These are phyloP conservation scores for Dicrostonyx torquatus DNA, from an alignment of 2,797 vertebrate genomes.

Conservation along the genomic window DNA sequence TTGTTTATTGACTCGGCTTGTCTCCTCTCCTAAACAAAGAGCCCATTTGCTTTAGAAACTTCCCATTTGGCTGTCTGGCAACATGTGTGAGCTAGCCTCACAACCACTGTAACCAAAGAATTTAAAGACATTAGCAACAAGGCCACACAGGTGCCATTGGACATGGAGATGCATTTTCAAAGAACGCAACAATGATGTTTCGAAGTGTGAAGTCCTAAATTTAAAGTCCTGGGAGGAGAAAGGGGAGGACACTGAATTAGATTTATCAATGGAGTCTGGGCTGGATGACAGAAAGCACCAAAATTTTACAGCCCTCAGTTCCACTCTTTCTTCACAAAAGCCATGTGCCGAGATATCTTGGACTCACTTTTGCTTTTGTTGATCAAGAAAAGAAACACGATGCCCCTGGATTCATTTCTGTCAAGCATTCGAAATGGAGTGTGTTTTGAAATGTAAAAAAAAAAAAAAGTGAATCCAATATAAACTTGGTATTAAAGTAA, in stretches of 20 bases:
- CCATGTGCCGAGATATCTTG: background rate
- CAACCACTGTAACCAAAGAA: conserved; percentile 38
- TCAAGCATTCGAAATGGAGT: conserved; percentile 15
- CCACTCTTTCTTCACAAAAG: conserved; percentile 39
- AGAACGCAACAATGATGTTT: background rate
- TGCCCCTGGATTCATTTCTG: conserved; percentile 14
- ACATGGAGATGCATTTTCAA: conserved; percentile 25
- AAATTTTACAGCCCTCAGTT: conserved; percentile 9
- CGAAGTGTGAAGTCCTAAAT: background rate
- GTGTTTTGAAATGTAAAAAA: conserved; percentile 65
- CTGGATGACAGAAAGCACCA: background rate
- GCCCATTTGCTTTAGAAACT: conserved; percentile 54
- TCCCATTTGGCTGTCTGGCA: conserved; percentile 51
- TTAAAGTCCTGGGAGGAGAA: conserved; percentile 31
- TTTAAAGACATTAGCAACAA: conserved; percentile 55
- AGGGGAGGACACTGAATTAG: background rate
- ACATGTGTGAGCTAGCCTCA: background rate
- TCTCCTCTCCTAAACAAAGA: conserved; percentile 53
- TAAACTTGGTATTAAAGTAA: conserved; percentile 71
- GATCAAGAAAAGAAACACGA: conserved; percentile 51
- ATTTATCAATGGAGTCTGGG: background rate
- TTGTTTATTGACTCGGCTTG: conserved; percentile 56
- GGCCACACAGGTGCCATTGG: conserved; percentile 30
- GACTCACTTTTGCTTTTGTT: conserved; percentile 23
- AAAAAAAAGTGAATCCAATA: conserved; percentile 20